Base-by-base conservation (phyloP, 2,797 vertebrate genomes). In the Rhinatrema bivittatum region DNA sequence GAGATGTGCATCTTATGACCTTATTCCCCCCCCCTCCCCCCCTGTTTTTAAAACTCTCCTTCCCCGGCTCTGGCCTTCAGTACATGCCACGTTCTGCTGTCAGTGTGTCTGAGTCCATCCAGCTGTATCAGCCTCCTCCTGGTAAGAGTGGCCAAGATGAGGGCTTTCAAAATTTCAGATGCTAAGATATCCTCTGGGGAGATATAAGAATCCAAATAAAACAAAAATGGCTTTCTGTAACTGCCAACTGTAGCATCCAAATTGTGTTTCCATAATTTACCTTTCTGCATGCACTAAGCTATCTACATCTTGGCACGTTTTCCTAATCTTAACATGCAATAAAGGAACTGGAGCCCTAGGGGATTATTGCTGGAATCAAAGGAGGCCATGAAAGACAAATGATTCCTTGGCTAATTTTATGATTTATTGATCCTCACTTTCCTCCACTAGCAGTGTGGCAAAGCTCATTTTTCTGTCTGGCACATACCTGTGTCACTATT, bases 331-430 rank as follows among this genome's bases (percentile, higher is more conserved):
- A 53, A 72, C 72, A 62, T 7, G 10, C 56, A 60, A 45, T 61
- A 68, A 68, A 68, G 46, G 15, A 72, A 64, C 68, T 49, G 31
- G 36, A 54, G 40, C 68, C 70, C 64, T 37, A 10, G 39, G 61
- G 59, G 68, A 65, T 34, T 21, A 2, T 16, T 33, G 52, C 4
- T 2, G 47, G 49, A 62, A 56, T 21, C 46, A 54, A 62, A 48
- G 38, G 49, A 53, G 64, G 40, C 50, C 10, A 13, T 16, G 9
- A 49, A 67, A 76, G 69, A 83, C 36, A 74, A 76, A 80, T 52
- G 48, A 76, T 65, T 57, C 78, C 73, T 76, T 72, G 70, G 71
- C 70, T 79, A 78, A 78, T 72, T 65, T 76, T 69, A 58, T 71
- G 74, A 78, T 80, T 66, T 76, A 78, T 70, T 39, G 65, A 61